Evolutionary conservation across 2,888 invertebrate genomes (phyloP), one percentile per base, ranked within the genome.

Genomic region (Cerceris ruficornis): DNA sequence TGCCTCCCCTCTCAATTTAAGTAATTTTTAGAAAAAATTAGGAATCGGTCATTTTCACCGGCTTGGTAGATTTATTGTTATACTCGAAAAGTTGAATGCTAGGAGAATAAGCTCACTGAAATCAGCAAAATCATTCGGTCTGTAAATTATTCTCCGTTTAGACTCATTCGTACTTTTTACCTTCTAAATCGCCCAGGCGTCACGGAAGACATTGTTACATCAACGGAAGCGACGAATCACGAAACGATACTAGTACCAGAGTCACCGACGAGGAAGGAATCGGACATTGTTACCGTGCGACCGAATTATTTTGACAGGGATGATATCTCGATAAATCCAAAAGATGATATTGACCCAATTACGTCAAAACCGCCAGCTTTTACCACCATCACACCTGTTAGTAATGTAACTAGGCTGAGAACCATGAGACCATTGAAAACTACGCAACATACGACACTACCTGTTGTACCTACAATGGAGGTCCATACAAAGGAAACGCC

Each of bases 311-410:
- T 50, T 14, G 49, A 64, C 5, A 28, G 59, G 39, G 78, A 75
- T 64, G 74, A 76, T 8, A 84, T 82, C 69, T 80, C 85, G 43
- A 85, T 84, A 17, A 88, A 84, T 77, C 85, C 88, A 9, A 89
- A 88, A 60, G 89, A 89, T 68, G 88, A 89, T 9, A 87, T 90
- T 65, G 90, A 89, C 49, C 89, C 89, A 14, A 69, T 80, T 46
- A 60, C 74, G 11, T 52, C 57, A 65, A 83, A 67, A 86, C 88
- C 50, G 72, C 85, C 17, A 59, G 68, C 54, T 7, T 69, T 65
- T 62, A 67, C 68, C 50, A 66, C 75, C 0, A 43, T n/a, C 55
- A 50, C 13, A 2, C 41, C 64, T 9, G 43, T 55, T 57, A 59
- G 14, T n/a, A 69, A 50, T 11, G 75, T 52, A 14, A 76, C 59